Evolutionary conservation across 2,888 invertebrate genomes (phyloP).

Genomic region (Lucinisca nassula): DNA sequence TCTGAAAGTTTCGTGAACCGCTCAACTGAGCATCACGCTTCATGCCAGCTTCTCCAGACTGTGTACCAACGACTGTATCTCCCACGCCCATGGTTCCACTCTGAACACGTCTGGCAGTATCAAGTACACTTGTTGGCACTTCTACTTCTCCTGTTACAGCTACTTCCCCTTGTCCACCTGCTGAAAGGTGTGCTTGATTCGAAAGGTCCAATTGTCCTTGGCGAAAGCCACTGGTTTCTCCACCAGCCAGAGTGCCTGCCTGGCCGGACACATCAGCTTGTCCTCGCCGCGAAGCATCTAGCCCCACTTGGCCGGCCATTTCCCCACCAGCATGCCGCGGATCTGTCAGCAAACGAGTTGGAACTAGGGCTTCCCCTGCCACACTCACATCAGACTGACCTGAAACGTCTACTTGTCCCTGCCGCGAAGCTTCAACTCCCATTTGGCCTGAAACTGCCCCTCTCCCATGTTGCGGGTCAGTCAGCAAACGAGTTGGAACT

Average conservation of each 20-base stretch:
- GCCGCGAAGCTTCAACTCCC: neutral
- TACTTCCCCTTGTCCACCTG: neutral
- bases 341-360: neutral
- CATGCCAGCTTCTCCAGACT: neutral
- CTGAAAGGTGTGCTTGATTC: neutral
- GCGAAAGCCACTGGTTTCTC: neutral
- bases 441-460: neutral
- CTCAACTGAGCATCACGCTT: neutral
- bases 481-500: neutral
- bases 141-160: neutral
- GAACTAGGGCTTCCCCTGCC: neutral
- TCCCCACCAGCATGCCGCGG: neutral
- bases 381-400: neutral
- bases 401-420: neutral
- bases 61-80: neutral
- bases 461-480: neutral
- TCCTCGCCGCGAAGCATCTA: neutral
- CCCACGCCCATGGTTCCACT: neutral
- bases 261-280: neutral
- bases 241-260: neutral
- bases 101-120: neutral
- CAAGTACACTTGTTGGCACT: neutral
- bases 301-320: neutral
- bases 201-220: neutral
- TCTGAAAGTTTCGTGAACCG: neutral